Conservation (phyloP, 2,888 invertebrate genomes). For the Epirrhoe tristata region DNA sequence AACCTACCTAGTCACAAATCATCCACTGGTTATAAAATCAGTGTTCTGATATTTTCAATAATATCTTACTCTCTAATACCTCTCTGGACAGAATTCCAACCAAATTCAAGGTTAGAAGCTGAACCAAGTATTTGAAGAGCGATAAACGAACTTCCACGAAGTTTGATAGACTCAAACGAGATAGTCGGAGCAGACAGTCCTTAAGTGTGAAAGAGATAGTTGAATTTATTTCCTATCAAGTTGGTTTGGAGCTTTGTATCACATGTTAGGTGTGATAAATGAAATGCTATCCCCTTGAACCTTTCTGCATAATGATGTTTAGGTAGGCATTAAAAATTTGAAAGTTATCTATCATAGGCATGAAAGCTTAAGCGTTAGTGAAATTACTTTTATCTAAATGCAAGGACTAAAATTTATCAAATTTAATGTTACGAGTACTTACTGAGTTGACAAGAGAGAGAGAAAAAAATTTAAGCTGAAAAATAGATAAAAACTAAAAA, state of each 20-base stretch:
- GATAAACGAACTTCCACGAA: slow-evolving; percentile 71
- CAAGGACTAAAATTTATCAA: too few species aligned
- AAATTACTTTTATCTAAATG: too few species aligned
- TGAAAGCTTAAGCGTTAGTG: too few species aligned
- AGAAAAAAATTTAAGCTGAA: too few species aligned
- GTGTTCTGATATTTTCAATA: not conserved
- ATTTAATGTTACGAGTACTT: too few species aligned
- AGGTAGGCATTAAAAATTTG: too few species aligned
- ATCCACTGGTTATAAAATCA: not conserved
- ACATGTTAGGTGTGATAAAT: slow-evolving; percentile 58
- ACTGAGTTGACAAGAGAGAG: too few species aligned
- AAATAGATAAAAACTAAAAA: too few species aligned
- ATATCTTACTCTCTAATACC: not conserved
- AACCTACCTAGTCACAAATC: too few species aligned
- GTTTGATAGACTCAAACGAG: slow-evolving; percentile 64
- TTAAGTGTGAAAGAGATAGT: slow-evolving; percentile 53
- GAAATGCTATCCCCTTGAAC: slow-evolving; percentile 46
- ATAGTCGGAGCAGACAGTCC: slow-evolving; percentile 42
- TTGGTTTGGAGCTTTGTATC: slow-evolving; percentile 61
- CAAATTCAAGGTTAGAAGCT: slow-evolving; percentile 75
- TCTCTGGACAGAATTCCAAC: slow-evolving; percentile 58
- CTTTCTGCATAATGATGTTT: slow-evolving; percentile 42
- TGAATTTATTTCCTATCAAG: slow-evolving; percentile 75
- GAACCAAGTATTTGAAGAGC: slow-evolving; percentile 78
- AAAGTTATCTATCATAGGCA: too few species aligned